Evolutionary conservation across 2,888 invertebrate species (phyloP).

Genomic region (Rhyacophila evoluta): DNA sequence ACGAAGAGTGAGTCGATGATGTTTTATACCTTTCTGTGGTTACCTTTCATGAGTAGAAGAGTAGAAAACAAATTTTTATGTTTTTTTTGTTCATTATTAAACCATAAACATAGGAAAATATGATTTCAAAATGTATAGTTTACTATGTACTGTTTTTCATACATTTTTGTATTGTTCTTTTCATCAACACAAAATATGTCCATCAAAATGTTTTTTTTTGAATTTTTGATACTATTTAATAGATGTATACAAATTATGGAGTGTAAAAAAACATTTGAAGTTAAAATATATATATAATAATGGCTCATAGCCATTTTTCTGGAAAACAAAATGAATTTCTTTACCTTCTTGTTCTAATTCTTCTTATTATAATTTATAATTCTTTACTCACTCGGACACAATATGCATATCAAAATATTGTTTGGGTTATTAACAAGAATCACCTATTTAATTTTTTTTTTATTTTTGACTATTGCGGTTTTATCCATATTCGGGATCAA

Average conservation of each 20-base stretch:
- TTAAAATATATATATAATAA: background rate
- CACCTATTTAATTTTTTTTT: no score
- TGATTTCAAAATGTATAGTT: background rate
- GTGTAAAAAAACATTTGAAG: background rate
- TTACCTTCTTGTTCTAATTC: no score
- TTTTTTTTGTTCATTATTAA: background rate
- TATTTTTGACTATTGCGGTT: no score
- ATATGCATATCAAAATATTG: no score
- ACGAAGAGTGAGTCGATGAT: no score
- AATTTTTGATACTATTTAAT: constrained; percentile 13
- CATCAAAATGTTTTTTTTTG: background rate
- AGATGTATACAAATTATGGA: background rate
- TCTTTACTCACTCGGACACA: no score
- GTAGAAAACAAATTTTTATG: background rate
- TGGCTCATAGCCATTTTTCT: background rate
- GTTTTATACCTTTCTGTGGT: background rate
- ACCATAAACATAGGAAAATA: background rate
- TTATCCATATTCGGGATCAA: no score
- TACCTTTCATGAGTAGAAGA: background rate
- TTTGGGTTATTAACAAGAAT: no score
- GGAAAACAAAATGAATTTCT: background rate
- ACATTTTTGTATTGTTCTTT: constrained; percentile 5
- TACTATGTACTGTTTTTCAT: background rate
- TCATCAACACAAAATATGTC: background rate
- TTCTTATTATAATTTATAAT: no score